Evolutionary conservation across 2,113 vertebrate species (phyloP), one percentile per base, ranked within the genome.

Genomic region (Limnothrissa miodon): DNA sequence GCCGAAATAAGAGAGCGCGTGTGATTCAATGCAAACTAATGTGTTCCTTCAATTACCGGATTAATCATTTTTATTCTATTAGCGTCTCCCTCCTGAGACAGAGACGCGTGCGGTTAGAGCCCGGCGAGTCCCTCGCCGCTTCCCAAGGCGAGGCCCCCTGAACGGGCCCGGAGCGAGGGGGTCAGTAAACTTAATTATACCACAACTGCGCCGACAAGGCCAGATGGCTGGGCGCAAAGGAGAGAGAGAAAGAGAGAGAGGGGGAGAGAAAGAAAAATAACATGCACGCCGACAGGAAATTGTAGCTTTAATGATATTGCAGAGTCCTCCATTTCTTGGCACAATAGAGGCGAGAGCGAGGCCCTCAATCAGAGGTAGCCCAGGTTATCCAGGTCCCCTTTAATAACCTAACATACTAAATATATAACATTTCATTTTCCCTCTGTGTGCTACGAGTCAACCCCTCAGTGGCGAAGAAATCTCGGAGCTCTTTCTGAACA

Each of bases 141-240:
- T 95, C 95, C 95, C 94, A 96, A 95, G 94, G 91, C 25, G 96
- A 95, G 94, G 91, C 25, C 95, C 95, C 95, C 95, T 42, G 95
- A 96, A 95, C 96, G 95, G 95, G 95, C 95, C 93, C 92, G 91
- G 94, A 94, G 95, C 86, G 95, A 95, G 91, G 94, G 96, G 96
- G 96, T 97, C 96, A 96, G 95, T 94, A 96, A 96, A 96, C 96
- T 97, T 97, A 96, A 97, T 97, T 97, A 97, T 95, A 95, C 95
- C 94, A 95, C 95, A 96, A 97, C 96, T 95, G 95, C 94, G 96
- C 94, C 96, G 96, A 97, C 96, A 96, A 95, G 95, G 96, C 95
- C 94, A 87, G 84, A 87, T 85, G 84, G 84, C 84, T 70, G 33
- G 66, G 94, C 95, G 95, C 95, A 95, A 95, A 95, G 42, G 42